Evolutionary conservation across 2,113 vertebrate genomes (phyloP).

Genomic region (Pterocles burchelli): DNA sequence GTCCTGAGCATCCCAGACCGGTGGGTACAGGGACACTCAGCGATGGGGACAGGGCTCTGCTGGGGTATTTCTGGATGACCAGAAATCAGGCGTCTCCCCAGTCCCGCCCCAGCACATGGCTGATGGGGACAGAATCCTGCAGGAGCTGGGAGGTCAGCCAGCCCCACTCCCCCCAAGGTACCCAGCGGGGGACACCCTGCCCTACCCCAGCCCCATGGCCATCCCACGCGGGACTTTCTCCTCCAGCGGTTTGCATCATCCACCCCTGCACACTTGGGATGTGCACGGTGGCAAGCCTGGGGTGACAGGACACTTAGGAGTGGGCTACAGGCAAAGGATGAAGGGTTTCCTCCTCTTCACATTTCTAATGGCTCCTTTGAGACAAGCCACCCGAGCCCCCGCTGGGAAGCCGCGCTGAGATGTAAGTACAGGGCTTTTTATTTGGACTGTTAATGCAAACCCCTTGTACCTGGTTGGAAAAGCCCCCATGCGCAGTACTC

Average conservation of each 20-base stretch:
- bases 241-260: not conserved
- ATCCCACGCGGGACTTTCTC: not conserved
- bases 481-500: not conserved
- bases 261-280: not conserved
- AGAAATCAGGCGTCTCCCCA: not conserved
- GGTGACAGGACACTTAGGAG: not conserved
- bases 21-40: not conserved
- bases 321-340: not conserved
- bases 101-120: not conserved
- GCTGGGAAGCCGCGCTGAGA: slow-evolving; percentile 35
- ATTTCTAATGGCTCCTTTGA: slow-evolving; percentile 45
- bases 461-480: slow-evolving; percentile 29
- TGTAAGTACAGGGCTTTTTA: slow-evolving; percentile 60
- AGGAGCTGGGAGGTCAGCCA: not conserved
- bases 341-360: not conserved
- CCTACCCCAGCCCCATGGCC: not conserved
- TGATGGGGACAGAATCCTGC: not conserved
- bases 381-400: slow-evolving; percentile 23
- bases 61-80: not conserved
- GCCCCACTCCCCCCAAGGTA: not conserved
- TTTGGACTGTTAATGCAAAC: slow-evolving; percentile 27
- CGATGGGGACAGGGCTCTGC: not conserved
- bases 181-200: not conserved
- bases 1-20: not conserved
- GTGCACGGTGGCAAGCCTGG: not conserved